Percentiles rank a stretch among this genome's conserved stretches.
These are phyloP conservation scores for Halcyon badia DNA, from an alignment of 2,797 vertebrate genomes.

Conservation along the genomic window DNA sequence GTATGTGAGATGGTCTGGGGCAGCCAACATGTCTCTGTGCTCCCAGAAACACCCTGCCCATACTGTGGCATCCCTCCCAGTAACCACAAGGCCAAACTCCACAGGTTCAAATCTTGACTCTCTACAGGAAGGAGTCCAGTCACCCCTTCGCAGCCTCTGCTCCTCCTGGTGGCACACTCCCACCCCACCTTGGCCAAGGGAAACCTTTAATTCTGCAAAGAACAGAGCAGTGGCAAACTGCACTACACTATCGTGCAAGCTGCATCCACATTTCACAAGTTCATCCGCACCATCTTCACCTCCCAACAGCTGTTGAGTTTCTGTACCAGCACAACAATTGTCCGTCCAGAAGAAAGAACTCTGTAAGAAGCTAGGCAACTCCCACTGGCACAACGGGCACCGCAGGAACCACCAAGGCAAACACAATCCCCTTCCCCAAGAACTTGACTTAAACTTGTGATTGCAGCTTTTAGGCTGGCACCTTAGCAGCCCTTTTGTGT, in stretches of 20 bases:
- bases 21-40: not conserved
- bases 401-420: not conserved
- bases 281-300: conserved; percentile 79
- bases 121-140: not conserved
- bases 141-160: not conserved
- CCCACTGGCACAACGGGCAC: not conserved
- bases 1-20: no score
- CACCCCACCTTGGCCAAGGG: not conserved
- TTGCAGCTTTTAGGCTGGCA: not conserved
- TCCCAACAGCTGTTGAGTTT: conserved; percentile 89
- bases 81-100: not conserved
- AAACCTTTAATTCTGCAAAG: not conserved
- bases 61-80: not conserved
- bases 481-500: not conserved
- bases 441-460: not conserved
- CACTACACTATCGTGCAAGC: conserved; percentile 32
- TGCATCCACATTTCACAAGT: conserved; percentile 74
- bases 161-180: not conserved
- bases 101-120: not conserved
- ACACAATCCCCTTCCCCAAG: not conserved
- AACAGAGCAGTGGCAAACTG: not conserved
- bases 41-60: not conserved
- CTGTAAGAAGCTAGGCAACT: not conserved
- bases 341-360: conserved; percentile 75
- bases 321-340: conserved; percentile 82